Base-by-base conservation (phyloP, 1,140 invertebrate species). In the Caenorhabditis tropicalis region DNA sequence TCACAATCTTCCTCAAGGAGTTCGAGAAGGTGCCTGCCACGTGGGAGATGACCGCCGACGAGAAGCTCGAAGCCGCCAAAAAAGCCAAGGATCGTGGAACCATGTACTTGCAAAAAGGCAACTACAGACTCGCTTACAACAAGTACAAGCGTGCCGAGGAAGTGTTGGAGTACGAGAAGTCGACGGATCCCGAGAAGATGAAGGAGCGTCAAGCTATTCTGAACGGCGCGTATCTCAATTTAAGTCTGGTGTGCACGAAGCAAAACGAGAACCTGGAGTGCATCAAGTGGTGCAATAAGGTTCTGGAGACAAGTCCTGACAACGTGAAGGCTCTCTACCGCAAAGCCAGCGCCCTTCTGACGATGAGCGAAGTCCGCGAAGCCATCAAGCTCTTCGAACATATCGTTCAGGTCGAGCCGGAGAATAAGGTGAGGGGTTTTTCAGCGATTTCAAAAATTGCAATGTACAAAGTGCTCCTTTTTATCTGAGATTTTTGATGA, bases 281-380 rank as follows among this genome's bases (percentile, higher is more conserved):
- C 1, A 94, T 94, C 85, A 93, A 94, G 58, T 92, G 94, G 79
- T 81, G 79, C 24, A 48, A 81, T 53, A 31, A 85, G 70, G 84
- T 81, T 4, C 91, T 98, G 1, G 93, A 94, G 65, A 87, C 96
- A 7, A 95, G 96, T 90, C 90, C 93, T 0, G 93, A 94, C 10
- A 98, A 95, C 92, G 94, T 95, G 5, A 99, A 99, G 92, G 97
- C 94, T 0, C 92, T 96, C 0, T 99, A 96, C 90, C 93, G 97
- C 88, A 92, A 95, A 87, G 97, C 96, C 0, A 94, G 95, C 91
- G 94, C 94, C 91, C 88, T 79, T 84, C 86, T 65, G 27, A 33
- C 82, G 7, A 82, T 83, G 70, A 94, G 94, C 53, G 96, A 98
- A 70, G 94, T 94, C 3, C 94, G 96, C 79, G 89, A 93, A 46